A percentile compares a stretch with the other conserved stretches of the same genome.
These are phyloP conservation scores for Polyodon spathula DNA, from an alignment of 2,113 vertebrate species.

Conservation along the genomic window DNA sequence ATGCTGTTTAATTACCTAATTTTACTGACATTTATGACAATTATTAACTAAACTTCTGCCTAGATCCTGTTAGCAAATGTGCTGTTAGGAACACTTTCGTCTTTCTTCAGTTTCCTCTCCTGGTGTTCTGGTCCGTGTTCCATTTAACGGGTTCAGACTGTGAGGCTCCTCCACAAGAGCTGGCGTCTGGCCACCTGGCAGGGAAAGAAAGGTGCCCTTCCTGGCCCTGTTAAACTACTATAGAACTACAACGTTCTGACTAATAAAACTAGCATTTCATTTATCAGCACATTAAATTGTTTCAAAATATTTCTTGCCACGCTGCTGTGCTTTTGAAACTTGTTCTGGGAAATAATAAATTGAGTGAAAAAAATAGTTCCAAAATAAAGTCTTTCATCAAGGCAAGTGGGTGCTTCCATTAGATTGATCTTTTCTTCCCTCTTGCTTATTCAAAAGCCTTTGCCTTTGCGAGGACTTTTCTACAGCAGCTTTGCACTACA, in stretches of 20 bases:
- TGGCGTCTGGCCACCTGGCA: conserved; percentile 63
- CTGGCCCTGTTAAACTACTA: conserved; percentile 53
- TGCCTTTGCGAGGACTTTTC: too few relatives aligned
- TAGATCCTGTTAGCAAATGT: neutral
- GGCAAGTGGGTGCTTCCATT: too few relatives aligned
- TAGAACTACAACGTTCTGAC: conserved; percentile 49
- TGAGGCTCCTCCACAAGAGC: conserved; percentile 54
- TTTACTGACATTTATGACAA: neutral
- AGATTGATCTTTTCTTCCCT: too few relatives aligned
- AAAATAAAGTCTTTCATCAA: too few relatives aligned
- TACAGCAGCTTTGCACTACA: too few relatives aligned
- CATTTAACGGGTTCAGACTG: conserved; percentile 64
- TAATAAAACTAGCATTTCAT: conserved; percentile 58
- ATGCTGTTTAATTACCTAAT: neutral
- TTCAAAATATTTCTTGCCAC: conserved; percentile 54
- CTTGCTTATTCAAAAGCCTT: too few relatives aligned
- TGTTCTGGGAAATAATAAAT: conserved; percentile 37
- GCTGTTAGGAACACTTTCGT: neutral
- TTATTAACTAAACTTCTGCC: neutral
- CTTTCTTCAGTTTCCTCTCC: conserved; percentile 30
- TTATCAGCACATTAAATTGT: conserved; percentile 60
- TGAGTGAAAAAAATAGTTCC: too few relatives aligned
- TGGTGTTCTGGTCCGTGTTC: conserved; percentile 43
- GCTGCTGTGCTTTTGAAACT: conserved; percentile 41
- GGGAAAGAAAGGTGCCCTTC: conserved; percentile 66